Percentiles rank a stretch among this genome's conserved stretches.
These are phyloP conservation scores for Taurulus bubalis DNA, from an alignment of 2,113 vertebrate genomes.

Conservation along the genomic window DNA sequence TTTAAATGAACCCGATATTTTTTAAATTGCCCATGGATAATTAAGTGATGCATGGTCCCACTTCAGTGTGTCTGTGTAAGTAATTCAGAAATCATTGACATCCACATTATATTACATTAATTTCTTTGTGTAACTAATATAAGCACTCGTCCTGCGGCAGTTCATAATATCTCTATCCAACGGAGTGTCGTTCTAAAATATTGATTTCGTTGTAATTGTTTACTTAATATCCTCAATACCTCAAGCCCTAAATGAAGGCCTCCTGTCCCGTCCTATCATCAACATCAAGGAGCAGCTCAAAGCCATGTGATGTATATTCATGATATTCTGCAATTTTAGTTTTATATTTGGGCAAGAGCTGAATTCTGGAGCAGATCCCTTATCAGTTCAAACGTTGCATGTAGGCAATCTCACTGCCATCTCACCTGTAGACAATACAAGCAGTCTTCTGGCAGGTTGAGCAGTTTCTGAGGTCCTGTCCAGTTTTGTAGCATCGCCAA, in stretches of 20 bases:
- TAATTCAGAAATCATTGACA: not conserved
- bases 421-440: slow-evolving; percentile 85
- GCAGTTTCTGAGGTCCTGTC: slow-evolving; percentile 81
- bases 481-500: slow-evolving; percentile 69
- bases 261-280: not conserved
- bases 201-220: slow-evolving; percentile 11
- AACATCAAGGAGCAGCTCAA: not conserved
- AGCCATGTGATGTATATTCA: slow-evolving; percentile 1
- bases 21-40: slow-evolving; percentile 10
- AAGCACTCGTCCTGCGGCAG: not conserved
- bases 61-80: not conserved
- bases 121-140: not conserved
- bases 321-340: not conserved
- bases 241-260: not conserved
- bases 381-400: slow-evolving; percentile 12
- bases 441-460: slow-evolving; percentile 83
- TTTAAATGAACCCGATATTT: slow-evolving; percentile 23
- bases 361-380: slow-evolving; percentile 1
- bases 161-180: not conserved
- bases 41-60: not conserved
- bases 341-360: slow-evolving; percentile 1
- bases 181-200: not conserved
- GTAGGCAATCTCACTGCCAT: not conserved
- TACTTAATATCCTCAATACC: slow-evolving; percentile 5
- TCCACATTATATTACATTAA: not conserved